Evolutionary conservation across 2,888 invertebrate genomes (phyloP).

Genomic region (Plagiodera versicolora): DNA sequence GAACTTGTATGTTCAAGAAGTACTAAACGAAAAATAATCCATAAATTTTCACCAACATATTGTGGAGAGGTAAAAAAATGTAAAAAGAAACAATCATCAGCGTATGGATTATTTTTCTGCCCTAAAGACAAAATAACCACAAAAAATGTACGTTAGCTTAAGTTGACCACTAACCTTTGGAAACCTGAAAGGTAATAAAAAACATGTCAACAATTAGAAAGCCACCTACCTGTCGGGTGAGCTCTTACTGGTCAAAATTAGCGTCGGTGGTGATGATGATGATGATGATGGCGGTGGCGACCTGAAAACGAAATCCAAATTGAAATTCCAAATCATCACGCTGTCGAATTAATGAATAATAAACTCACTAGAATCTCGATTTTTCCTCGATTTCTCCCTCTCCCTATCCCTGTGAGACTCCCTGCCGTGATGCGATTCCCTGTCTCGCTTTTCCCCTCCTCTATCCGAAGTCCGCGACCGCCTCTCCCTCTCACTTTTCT

Average conservation of each 20-base stretch:
- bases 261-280: constrained; percentile 45
- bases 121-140: background rate
- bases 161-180: constrained; percentile 39
- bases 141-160: constrained; percentile 20
- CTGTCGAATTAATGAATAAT: too few relatives aligned
- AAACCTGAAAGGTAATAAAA: constrained; percentile 36
- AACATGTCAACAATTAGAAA: constrained; percentile 31
- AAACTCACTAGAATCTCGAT: constrained; percentile 47
- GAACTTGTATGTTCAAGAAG: background rate
- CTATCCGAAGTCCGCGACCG: constrained; percentile 42
- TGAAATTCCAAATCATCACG: background rate
- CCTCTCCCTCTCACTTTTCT: constrained; percentile 39
- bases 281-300: constrained; percentile 44
- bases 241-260: constrained; percentile 53
- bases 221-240: constrained; percentile 50
- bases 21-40: background rate
- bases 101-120: constrained; percentile 9
- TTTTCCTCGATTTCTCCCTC: constrained; percentile 39
- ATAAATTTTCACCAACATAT: background rate
- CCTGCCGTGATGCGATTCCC: constrained; percentile 27
- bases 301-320: constrained; percentile 28
- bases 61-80: background rate
- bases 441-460: constrained; percentile 36
- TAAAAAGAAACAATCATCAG: too few relatives aligned
- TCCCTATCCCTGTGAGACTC: constrained; percentile 41